Percentiles rank a stretch among this genome's conserved stretches.
These are phyloP conservation scores for Charadrius vociferus DNA, from an alignment of 2,113 vertebrate species.

Conservation along the genomic window DNA sequence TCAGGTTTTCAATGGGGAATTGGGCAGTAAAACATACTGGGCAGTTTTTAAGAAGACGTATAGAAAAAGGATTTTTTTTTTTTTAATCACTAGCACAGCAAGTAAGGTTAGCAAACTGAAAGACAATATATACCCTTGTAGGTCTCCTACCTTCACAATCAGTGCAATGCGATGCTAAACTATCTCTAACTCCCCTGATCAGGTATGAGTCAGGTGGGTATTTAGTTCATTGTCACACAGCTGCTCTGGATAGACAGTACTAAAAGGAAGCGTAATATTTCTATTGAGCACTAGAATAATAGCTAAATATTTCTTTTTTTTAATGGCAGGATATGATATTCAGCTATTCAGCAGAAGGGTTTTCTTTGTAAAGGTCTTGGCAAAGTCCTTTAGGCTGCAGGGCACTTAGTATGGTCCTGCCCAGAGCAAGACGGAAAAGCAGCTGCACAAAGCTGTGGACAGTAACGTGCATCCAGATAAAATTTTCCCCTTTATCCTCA, in stretches of 20 bases:
- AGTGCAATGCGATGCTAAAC: neutral
- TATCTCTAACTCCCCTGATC: neutral
- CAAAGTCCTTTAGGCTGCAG: neutral
- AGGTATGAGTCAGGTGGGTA: neutral
- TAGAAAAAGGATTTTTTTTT: neutral
- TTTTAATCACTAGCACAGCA: neutral
- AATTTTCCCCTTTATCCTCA: neutral
- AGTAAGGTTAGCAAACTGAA: neutral
- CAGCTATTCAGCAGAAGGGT: neutral
- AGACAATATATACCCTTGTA: neutral
- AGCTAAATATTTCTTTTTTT: neutral
- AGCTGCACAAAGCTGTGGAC: neutral
- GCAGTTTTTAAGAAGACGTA: neutral
- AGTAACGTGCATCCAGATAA: neutral
- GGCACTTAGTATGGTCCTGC: neutral
- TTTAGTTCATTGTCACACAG: neutral
- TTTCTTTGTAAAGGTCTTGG: neutral
- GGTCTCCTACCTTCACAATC: neutral
- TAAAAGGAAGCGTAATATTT: neutral
- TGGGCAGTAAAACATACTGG: neutral
- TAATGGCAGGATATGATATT: neutral
- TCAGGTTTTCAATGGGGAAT: neutral
- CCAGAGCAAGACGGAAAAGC: neutral
- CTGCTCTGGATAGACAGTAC: neutral
- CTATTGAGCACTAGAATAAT: neutral